These are phyloP conservation scores for Podilymbus podiceps DNA, from an alignment of 2,113 vertebrate genomes.

Conservation along the genomic window DNA sequence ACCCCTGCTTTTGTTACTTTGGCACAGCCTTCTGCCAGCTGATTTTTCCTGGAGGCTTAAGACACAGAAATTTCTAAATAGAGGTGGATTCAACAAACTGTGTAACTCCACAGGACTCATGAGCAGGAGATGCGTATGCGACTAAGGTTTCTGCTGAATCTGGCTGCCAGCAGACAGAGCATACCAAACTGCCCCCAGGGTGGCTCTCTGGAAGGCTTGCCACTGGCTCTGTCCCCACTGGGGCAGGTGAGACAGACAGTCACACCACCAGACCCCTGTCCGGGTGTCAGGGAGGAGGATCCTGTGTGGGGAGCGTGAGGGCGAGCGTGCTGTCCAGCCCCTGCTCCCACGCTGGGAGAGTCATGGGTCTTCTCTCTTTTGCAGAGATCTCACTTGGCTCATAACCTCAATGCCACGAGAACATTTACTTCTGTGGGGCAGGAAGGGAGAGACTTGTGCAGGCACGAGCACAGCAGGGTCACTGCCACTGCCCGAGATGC, in stretches of 20 bases:
- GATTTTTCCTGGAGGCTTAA: neutral
- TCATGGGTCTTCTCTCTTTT: neutral
- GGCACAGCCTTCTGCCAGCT: neutral
- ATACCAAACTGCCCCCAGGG: neutral
- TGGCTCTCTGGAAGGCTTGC: neutral
- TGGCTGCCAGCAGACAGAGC: neutral
- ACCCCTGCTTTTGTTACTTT: neutral
- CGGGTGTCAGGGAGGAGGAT: neutral
- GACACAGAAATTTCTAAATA: neutral
- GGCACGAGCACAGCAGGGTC: rapidly evolving
- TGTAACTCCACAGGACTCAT: neutral
- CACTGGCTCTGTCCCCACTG: neutral
- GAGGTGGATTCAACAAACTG: neutral
- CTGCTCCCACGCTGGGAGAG: rapidly evolving
- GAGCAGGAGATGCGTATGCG: neutral
- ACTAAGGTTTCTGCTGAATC: neutral
- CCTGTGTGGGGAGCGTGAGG: neutral
- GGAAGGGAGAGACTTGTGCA: neutral
- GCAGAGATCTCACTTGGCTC: neutral
- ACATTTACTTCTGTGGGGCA: neutral
- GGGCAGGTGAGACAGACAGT: neutral
- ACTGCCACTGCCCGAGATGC: neutral
- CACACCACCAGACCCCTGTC: rapidly evolving
- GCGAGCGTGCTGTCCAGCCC: rapidly evolving
- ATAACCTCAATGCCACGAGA: neutral